Evolutionary conservation across 2,113 vertebrate species (phyloP).

Genomic region (Anarrhichthys ocellatus): DNA sequence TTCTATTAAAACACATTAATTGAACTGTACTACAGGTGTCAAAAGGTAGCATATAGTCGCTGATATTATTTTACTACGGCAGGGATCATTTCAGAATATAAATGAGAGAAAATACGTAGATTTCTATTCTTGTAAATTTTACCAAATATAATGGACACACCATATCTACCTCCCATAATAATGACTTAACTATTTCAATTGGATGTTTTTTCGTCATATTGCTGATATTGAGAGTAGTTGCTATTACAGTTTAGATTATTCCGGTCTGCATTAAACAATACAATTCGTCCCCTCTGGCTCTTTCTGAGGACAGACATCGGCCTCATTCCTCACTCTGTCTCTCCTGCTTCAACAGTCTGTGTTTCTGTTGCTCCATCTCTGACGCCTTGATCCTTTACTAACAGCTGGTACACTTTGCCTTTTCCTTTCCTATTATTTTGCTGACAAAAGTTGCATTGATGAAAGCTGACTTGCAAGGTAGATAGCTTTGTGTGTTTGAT

Average conservation of each 20-base stretch:
- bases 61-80: conserved; percentile 14
- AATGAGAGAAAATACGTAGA: background rate
- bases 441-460: conserved; percentile 98
- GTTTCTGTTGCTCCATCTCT: conserved; percentile 82
- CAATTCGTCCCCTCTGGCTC: conserved; percentile 81
- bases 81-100: background rate
- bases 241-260: conserved; percentile 15
- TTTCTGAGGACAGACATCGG: conserved; percentile 55
- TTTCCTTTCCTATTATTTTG: conserved; percentile 91
- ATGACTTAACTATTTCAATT: background rate
- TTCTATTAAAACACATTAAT: conserved; percentile 22
- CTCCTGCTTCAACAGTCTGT: conserved; percentile 49
- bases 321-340: conserved; percentile 18
- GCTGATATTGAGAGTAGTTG: conserved; percentile 7
- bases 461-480: conserved; percentile 99
- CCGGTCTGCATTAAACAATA: conserved; percentile 71
- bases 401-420: conserved; percentile 95
- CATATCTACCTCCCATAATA: background rate
- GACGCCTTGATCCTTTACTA: conserved; percentile 92
- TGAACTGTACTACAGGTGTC: conserved; percentile 22
- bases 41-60: background rate
- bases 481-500: conserved; percentile 91
- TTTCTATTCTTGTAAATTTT: conserved; percentile 13
- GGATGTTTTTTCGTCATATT: conserved; percentile 25
- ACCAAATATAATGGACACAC: background rate